Percentiles rank a stretch among this genome's conserved stretches.
Conservation (phyloP, 2,113 vertebrate genomes). For the Rhinolophus ferrumequinum region DNA sequence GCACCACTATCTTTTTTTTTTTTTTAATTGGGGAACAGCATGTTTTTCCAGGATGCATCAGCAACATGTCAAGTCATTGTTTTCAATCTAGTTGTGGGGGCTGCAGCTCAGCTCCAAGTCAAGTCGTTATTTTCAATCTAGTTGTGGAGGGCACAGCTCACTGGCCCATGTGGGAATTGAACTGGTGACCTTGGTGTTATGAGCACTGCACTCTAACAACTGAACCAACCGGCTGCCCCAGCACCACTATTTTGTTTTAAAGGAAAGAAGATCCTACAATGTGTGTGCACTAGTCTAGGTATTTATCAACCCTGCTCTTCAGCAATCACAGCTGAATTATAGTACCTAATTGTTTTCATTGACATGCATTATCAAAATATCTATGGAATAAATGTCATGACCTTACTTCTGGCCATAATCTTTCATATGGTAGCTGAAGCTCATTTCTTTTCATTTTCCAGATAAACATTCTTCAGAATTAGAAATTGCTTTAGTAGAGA, state of each 20-base stretch:
- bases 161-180: no score
- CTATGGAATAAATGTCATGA: not conserved
- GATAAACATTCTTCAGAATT: slow-evolving; percentile 38
- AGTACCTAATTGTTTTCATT: slow-evolving; percentile 34
- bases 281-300: not conserved
- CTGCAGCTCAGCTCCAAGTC: no score
- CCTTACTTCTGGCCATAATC: not conserved
- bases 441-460: slow-evolving; percentile 47
- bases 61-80: no score
- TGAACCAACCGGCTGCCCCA: no score
- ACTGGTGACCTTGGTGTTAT: no score
- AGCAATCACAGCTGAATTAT: slow-evolving; percentile 8
- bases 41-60: no score
- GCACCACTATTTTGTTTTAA: slow-evolving; percentile 38
- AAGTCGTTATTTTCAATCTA: no score
- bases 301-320: not conserved
- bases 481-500: not conserved
- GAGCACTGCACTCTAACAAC: no score
- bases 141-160: no score
- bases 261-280: slow-evolving; percentile 43
- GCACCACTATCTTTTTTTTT: not conserved
- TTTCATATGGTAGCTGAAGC: not conserved
- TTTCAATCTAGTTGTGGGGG: no score
- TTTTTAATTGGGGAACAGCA: no score
- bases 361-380: slow-evolving; percentile 36